Evolutionary conservation across 2,888 invertebrate species (phyloP).

Genomic region (Griposia aprilina): DNA sequence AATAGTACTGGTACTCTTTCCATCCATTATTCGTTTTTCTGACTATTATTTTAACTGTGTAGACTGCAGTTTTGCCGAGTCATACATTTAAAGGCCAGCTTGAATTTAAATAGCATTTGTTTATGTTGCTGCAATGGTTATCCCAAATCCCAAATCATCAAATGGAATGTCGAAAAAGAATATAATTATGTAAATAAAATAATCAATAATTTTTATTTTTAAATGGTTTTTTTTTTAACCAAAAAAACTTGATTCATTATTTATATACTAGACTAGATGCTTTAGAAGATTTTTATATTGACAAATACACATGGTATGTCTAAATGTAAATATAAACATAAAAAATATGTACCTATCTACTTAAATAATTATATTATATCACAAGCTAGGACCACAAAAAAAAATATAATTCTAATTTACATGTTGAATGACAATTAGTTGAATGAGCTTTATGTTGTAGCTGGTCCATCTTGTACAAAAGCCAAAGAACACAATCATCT

Average conservation of each 20-base stretch:
- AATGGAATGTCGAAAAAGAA: too few relatives aligned
- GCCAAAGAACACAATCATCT: neutral
- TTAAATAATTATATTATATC: constrained; percentile 8
- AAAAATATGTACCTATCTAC: neutral
- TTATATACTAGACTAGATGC: neutral
- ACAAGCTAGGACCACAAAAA: constrained; percentile 8
- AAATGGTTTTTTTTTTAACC: neutral
- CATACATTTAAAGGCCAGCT: neutral
- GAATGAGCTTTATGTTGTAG: neutral
- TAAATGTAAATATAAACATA: neutral
- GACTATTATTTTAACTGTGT: neutral
- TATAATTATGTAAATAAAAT: neutral
- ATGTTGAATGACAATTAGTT: too few relatives aligned
- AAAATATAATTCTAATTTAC: neutral
- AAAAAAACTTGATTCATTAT: neutral
- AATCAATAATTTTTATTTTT: neutral
- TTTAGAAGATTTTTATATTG: neutral
- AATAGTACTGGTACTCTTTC: too few relatives aligned
- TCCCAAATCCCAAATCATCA: neutral
- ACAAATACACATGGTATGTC: neutral
- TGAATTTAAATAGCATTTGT: neutral
- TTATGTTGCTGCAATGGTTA: neutral
- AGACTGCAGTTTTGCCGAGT: neutral
- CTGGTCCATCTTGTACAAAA: neutral
- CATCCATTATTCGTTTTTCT: too few relatives aligned